Conservation (phyloP, 2,797 vertebrate genomes). For the Dromococcyx pavoninus region DNA sequence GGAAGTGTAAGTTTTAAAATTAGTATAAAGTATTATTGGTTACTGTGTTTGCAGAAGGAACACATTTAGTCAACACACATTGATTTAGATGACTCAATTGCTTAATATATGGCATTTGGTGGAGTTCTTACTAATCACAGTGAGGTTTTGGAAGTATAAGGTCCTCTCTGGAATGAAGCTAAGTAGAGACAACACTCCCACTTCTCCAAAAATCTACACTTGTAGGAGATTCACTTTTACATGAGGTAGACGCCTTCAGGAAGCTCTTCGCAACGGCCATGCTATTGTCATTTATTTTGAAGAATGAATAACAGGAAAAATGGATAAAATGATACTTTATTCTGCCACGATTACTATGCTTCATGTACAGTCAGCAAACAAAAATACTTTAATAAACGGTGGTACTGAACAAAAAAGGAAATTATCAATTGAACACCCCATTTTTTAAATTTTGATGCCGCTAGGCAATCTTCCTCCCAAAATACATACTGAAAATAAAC, state of each 20-base stretch:
- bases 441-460: not conserved
- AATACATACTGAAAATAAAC: not conserved
- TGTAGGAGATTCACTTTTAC: not conserved
- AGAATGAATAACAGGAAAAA: not conserved
- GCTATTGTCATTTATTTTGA: not conserved
- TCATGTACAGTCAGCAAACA: not conserved
- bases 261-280: not conserved
- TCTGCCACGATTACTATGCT: not conserved
- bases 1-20: not conserved
- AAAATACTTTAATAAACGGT: not conserved
- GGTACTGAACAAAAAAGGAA: not conserved
- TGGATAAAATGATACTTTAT: not conserved
- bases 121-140: not conserved
- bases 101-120: not conserved
- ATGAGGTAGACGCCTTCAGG: not conserved
- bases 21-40: not conserved
- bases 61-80: not conserved
- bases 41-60: not conserved
- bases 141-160: not conserved
- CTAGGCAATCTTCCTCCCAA: not conserved
- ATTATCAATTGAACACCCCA: not conserved
- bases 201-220: not conserved
- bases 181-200: not conserved
- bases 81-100: not conserved
- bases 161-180: not conserved